Conservation (phyloP, 2,797 vertebrate species). For the Pipistrellus pygmaeus region DNA sequence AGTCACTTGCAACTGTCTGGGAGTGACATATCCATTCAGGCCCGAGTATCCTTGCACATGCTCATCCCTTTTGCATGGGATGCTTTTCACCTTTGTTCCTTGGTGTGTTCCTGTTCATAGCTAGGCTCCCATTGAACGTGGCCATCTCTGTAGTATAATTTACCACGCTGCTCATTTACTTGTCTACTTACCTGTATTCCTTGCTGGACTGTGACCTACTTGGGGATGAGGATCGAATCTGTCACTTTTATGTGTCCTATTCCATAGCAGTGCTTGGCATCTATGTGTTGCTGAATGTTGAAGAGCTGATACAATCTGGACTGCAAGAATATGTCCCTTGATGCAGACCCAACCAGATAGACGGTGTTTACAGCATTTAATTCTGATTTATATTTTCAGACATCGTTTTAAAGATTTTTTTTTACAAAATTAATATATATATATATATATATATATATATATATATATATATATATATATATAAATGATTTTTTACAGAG, state of each 20-base stretch:
- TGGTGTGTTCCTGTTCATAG: not conserved
- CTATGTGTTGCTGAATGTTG: conserved; percentile 49
- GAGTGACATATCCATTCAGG: not conserved
- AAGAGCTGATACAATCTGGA: conserved; percentile 15
- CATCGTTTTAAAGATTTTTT: conserved; percentile 27
- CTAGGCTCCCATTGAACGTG: not conserved
- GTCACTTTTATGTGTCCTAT: conserved; percentile 44
- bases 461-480: too few relatives aligned
- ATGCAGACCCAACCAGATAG: conserved; percentile 21
- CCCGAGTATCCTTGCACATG: not conserved
- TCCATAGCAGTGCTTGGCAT: not conserved
- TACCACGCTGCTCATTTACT: not conserved
- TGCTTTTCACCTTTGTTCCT: not conserved
- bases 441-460: too few relatives aligned
- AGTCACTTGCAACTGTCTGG: not conserved
- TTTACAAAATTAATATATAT: too few relatives aligned
- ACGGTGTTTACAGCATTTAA: not conserved
- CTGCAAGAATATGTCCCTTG: conserved; percentile 46
- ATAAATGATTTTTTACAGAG: too few relatives aligned
- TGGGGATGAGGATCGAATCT: conserved; percentile 8
- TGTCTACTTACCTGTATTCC: not conserved
- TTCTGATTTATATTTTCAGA: conserved; percentile 56
- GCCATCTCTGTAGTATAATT: not conserved
- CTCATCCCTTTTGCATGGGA: not conserved
- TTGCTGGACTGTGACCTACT: not conserved